A percentile compares a stretch with the other conserved stretches of the same genome.
Evolutionary conservation across 2,888 invertebrate species (phyloP).

Genomic region (Coronaproctus castanopsis): DNA sequence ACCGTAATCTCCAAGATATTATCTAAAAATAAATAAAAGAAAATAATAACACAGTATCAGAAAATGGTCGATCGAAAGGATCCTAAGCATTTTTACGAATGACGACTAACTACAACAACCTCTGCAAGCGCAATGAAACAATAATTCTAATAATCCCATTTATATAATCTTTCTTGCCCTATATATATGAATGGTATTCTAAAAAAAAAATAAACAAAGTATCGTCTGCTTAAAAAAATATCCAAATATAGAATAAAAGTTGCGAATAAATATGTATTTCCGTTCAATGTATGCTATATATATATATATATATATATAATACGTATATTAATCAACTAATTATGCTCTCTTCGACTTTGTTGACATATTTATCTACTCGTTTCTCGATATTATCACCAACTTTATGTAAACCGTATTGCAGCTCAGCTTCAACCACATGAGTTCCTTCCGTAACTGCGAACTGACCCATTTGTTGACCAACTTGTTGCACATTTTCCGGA

Average conservation of each 20-base stretch:
- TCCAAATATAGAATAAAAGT: not conserved
- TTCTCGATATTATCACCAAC: conserved; percentile 10
- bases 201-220: no score
- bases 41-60: no score
- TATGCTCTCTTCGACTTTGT: not conserved
- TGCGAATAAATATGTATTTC: not conserved
- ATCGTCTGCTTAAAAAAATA: not conserved
- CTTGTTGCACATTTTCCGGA: conserved; percentile 5
- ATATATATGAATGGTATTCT: no score
- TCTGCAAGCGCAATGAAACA: no score
- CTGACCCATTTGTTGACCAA: conserved; percentile 7
- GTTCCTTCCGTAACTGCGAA: conserved; percentile 1
- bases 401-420: conserved; percentile 7
- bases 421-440: conserved; percentile 1
- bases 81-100: no score
- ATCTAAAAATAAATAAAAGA: no score
- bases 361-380: conserved; percentile 7
- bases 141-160: no score
- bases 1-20: no score
- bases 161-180: no score
- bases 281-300: not conserved
- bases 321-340: not conserved
- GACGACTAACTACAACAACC: no score
- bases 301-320: not conserved
- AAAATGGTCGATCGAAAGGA: no score